Evolutionary conservation across 2,797 vertebrate genomes (phyloP).

Genomic region (Molossus molossus): DNA sequence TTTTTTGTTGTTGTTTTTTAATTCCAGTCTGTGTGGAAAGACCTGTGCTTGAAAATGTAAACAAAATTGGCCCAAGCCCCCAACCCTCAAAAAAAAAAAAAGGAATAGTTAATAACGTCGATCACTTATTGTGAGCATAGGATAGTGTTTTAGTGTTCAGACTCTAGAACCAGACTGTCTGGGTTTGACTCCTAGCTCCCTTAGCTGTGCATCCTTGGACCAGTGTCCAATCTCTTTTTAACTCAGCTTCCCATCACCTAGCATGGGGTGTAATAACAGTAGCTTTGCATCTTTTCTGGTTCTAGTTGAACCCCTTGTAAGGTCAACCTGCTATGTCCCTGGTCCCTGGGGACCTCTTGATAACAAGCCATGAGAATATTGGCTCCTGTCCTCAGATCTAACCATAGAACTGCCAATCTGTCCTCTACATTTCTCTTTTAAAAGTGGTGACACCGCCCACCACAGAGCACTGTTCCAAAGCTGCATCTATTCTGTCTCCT

Average conservation of each 20-base stretch:
- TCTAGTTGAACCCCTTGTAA: not conserved
- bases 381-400: not conserved
- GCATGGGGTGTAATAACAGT: not conserved
- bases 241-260: not conserved
- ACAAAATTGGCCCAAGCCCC: not conserved
- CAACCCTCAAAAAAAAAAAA: not conserved
- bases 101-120: not conserved
- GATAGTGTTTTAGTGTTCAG: not conserved
- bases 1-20: not conserved
- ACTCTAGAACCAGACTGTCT: too few relatives aligned
- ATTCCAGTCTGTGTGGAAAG: not conserved
- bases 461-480: not conserved
- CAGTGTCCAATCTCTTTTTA: not conserved
- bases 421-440: not conserved
- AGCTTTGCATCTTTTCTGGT: not conserved
- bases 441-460: not conserved
- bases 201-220: not conserved
- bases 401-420: not conserved
- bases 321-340: not conserved
- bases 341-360: not conserved
- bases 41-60: not conserved
- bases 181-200: not conserved
- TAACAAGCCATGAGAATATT: not conserved
- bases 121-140: not conserved
- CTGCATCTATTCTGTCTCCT: constrained; percentile 42